phyloP scores from a whole-genome alignment of 1,140 invertebrate species.

The Drosophila punjabiensis region DNA sequence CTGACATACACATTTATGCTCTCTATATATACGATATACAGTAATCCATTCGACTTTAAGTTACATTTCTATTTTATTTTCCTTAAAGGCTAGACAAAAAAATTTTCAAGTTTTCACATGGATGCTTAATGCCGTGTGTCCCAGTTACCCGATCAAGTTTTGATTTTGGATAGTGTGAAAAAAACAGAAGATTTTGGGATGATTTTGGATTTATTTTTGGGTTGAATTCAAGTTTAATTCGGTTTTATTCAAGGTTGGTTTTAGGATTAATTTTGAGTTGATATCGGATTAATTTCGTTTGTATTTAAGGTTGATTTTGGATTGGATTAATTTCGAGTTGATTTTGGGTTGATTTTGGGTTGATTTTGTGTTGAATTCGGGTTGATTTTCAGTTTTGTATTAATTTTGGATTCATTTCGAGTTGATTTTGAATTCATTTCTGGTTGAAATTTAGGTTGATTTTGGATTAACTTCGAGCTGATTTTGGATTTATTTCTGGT shows the following conservation, averaged over 20 bases:
- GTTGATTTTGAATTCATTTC: not conserved
- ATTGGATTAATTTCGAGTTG: too few species aligned
- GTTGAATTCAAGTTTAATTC: not conserved
- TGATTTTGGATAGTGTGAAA: not conserved
- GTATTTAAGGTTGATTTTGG: too few species aligned
- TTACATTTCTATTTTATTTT: slow-evolving; percentile 47
- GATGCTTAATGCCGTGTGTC: slow-evolving; percentile 40
- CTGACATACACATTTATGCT: slow-evolving; percentile 66
- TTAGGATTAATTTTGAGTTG: too few species aligned
- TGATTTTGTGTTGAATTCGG: too few species aligned
- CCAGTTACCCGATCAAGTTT: slow-evolving; percentile 50
- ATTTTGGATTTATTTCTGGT: too few species aligned
- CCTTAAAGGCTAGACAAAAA: slow-evolving; percentile 61
- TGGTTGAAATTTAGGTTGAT: not conserved
- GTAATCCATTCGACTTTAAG: slow-evolving; percentile 60
- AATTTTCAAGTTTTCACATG: slow-evolving; percentile 68
- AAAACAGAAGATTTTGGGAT: too few species aligned
- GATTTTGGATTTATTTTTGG: too few species aligned
- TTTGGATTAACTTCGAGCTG: too few species aligned
- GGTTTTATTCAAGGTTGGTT: too few species aligned
- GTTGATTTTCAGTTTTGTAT: too few species aligned
- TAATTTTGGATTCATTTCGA: not conserved
- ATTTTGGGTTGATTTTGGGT: too few species aligned
- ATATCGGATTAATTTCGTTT: not conserved
- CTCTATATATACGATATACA: slow-evolving; percentile 36